Evolutionary conservation across 2,888 invertebrate genomes (phyloP).

Genomic region (Dolichomitus sp.): DNA sequence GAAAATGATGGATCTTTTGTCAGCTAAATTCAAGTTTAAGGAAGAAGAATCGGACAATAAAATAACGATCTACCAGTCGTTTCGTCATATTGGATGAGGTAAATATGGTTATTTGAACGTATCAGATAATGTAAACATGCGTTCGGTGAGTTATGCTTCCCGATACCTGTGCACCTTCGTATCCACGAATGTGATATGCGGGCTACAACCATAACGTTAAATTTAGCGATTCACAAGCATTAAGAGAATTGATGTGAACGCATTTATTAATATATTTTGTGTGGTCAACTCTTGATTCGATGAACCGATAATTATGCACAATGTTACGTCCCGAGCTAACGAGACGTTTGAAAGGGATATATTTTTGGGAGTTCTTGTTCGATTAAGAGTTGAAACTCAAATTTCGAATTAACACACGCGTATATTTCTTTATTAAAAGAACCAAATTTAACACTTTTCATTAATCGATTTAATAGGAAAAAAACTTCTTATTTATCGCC

Average conservation of each 20-base stretch:
- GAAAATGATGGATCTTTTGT: conserved; percentile 8
- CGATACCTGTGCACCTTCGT: conserved; percentile 57
- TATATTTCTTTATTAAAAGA: too few relatives aligned
- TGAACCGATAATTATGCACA: conserved; percentile 34
- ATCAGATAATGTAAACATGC: conserved; percentile 83
- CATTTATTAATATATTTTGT: conserved; percentile 75
- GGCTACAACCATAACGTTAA: conserved; percentile 73
- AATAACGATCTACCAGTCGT: conserved; percentile 76
- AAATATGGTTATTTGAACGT: conserved; percentile 83
- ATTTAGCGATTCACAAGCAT: conserved; percentile 77
- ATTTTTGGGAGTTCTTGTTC: too few relatives aligned
- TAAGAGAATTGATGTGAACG: conserved; percentile 59
- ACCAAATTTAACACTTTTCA: too few relatives aligned
- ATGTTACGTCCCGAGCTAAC: too few relatives aligned
- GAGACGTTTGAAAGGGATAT: too few relatives aligned
- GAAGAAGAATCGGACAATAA: conserved; percentile 75
- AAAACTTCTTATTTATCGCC: too few relatives aligned
- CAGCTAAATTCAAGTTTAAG: conserved; percentile 2
- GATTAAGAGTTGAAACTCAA: too few relatives aligned
- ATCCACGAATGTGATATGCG: conserved; percentile 79
- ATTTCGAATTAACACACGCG: too few relatives aligned
- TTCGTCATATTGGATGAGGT: conserved; percentile 81
- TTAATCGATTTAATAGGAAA: too few relatives aligned
- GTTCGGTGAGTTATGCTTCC: conserved; percentile 82
- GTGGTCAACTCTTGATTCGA: conserved; percentile 45